Evolutionary conservation across 2,888 invertebrate genomes (phyloP), one percentile per base, ranked within the genome.

Genomic region (Leucophenga maculata): DNA sequence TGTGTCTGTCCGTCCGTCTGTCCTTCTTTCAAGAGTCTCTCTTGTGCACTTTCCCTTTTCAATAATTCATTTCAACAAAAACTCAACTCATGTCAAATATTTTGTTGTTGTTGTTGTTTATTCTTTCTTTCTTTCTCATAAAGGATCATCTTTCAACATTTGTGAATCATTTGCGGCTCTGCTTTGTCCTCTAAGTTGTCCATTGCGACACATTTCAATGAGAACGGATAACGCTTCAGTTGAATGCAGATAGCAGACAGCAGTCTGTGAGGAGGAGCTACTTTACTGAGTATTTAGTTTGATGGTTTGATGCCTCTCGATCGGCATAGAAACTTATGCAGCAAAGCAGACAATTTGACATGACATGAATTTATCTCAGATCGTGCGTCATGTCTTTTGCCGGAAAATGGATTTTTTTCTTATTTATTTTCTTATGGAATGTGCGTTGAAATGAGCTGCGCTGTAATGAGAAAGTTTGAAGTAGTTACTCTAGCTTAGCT

Each of bases 41-140:
- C 55, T 20, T 50, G 32, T 4, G 26, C 79, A 78, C 80, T 80
- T 80, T 80, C 80, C 77, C 70, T 82, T 78, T 78, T 77, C 70
- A 76, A 74, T 79, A 76, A 77, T 76, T 79, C 74, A 79, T 78
- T 80, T 78, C 75, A 77, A 73, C 78, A 75, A 77, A 79, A 81
- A 16, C 39, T 26, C 26, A 44, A 39, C 67, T 26, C 18, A 46
- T 52, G 73, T 69, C 69, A 46, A n/a, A n/a, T n/a, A n/a, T n/a
- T n/a, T n/a, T 66, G 64, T 72, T 72, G 66, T 72, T 69, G 72
- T 67, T 71, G 73, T 76, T 75, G 68, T 70, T 72, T 77, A 77
- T 13, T 46, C 11, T 55, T 13, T 52, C 1, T 52, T 16, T 32
- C n/a, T 62, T 18, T 46, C 2, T 64, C n/a, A 26, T 62, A 64